Evolutionary conservation across 2,888 invertebrate genomes (phyloP), one percentile per base, ranked within the genome.

Genomic region (Drosophila anceps): DNA sequence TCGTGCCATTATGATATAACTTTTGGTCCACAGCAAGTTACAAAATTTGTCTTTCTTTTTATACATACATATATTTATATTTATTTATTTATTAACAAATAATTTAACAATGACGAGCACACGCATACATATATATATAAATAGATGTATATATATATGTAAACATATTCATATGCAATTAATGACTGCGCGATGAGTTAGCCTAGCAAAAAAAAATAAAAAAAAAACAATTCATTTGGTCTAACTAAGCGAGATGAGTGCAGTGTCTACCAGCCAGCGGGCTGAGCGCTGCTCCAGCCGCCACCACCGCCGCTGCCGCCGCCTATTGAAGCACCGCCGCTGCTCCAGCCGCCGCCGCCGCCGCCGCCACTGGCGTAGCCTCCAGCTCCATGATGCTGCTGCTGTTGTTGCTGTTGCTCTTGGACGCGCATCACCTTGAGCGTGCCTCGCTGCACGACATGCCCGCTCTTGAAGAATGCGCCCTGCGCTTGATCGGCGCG

Each of bases 361-460:
- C 73, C 66, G 10, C 53, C 44, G 15, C 41, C 31, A 18, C 41
- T 13, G 55, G 18, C 29, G 4, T n/a, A 41, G n/a, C 64, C 59
- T 13, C 71, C 67, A 8, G 53, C 44, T 13, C n/a, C 18, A 18
- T 39, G 39, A 71, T 46, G 13, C 68, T 58, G 18, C 53, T 35
- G 41, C 29, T 46, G 69, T n/a, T 73, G 81, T 24, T 84, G 79
- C 44, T 82, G 76, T 15, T 79, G 68, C n/a, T 90, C 76, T 62
- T 78, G 48, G 18, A 87, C 89, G 0, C 69, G 77, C 75, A 70
- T 91, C 61, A 91, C 76, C 63, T 92, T 82, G n/a, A 91, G 72
- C 1, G 78, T 81, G 46, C 91, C 91, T 6, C 82, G 81, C 67
- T 92, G 82, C 27, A 91, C 79, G 15, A 92, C 91, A 72, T 90